A percentile compares a stretch with the other conserved stretches of the same genome.
Conservation (phyloP, 64 coral and sea anemone genomes). For the Catalaphyllia jardinei region DNA sequence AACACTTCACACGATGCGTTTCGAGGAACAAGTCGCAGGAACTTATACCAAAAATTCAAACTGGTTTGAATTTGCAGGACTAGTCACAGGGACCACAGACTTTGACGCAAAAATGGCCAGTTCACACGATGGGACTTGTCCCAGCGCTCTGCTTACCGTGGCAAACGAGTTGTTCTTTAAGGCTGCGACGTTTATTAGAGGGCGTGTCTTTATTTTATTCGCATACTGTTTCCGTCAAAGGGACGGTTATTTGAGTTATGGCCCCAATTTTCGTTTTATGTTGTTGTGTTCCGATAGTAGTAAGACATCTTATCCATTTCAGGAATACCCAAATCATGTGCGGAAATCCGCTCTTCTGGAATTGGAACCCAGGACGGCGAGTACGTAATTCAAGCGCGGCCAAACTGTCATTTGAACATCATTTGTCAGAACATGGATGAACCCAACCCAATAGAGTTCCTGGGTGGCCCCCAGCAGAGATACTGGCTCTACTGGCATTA, state of each 20-base stretch:
- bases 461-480: constrained; percentile 83
- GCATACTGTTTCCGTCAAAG: no score
- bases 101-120: no score
- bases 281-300: neutral
- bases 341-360: constrained; percentile 86
- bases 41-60: no score
- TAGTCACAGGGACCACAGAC: no score
- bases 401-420: constrained; percentile 87
- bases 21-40: no score
- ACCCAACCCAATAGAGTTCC: constrained; percentile 80
- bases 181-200: no score
- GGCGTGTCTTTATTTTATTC: no score
- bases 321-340: constrained; percentile 92
- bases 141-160: no score
- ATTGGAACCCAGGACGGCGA: constrained; percentile 90
- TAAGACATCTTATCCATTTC: neutral
- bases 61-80: no score
- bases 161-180: no score
- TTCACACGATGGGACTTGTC: no score
- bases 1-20: no score
- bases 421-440: constrained; percentile 97
- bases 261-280: neutral
- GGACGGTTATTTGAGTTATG: neutral
- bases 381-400: constrained; percentile 80
- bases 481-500: constrained; percentile 94